Evolutionary conservation across 2,888 invertebrate species (phyloP).

Genomic region (Clostera curtula): DNA sequence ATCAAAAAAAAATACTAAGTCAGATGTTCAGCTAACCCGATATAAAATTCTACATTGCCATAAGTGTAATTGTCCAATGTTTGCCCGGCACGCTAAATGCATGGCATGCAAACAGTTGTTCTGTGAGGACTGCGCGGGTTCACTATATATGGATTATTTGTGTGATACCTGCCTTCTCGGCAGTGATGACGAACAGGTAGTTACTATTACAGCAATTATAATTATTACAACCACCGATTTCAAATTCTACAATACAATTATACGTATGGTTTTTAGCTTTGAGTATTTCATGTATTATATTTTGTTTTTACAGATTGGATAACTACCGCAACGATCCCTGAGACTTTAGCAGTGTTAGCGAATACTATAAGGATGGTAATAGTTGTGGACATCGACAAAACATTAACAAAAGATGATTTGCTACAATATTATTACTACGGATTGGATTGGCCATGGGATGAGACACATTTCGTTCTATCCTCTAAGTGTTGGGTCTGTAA

Average conservation of each 20-base stretch:
- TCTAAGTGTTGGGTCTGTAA: conserved; percentile 1
- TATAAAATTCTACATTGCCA: conserved; percentile 3
- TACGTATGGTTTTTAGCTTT: too few species aligned
- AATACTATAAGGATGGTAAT: conserved; percentile 6
- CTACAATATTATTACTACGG: conserved; percentile 5
- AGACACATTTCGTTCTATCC: too few species aligned
- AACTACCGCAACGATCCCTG: too few species aligned
- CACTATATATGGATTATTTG: too few species aligned
- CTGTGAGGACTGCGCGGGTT: conserved; percentile 2
- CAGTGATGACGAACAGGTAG: too few species aligned
- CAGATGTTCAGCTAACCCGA: conserved; percentile 2
- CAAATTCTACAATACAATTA: too few species aligned
- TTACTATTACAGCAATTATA: too few species aligned
- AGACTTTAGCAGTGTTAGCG: too few species aligned
- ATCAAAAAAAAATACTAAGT: conserved; percentile 1
- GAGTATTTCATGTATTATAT: too few species aligned
- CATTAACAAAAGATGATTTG: conserved; percentile 7
- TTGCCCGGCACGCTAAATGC: conserved; percentile 4
- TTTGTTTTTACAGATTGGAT: too few species aligned
- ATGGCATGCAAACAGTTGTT: conserved; percentile 5
- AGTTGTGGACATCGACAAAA: conserved; percentile 9
- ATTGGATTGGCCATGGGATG: conserved; percentile 5
- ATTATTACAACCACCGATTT: too few species aligned
- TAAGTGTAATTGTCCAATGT: conserved; percentile 1
- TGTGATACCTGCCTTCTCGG: too few species aligned